phyloP scores from a whole-genome alignment of 2,113 vertebrate species.

The Siniperca chuatsi region DNA sequence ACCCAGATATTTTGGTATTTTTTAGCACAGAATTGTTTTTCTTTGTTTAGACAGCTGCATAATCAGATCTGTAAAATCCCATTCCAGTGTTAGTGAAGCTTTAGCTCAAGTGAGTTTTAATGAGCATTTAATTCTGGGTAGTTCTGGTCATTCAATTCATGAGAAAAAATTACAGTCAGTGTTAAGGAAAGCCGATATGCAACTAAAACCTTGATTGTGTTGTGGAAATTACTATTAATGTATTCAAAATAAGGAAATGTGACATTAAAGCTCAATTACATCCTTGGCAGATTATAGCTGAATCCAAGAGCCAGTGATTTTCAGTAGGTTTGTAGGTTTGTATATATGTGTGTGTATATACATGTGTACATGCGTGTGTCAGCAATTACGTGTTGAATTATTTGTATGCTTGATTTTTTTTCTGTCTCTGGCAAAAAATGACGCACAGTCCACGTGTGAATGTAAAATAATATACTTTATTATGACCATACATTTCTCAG shows the following conservation, averaged over 20 bases:
- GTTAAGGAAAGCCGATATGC: neutral
- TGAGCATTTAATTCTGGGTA: neutral
- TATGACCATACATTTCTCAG: constrained; percentile 79
- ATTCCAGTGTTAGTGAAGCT: neutral
- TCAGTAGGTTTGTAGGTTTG: too few relatives aligned
- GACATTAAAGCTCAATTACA: neutral
- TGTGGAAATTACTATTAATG: neutral
- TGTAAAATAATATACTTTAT: constrained; percentile 87
- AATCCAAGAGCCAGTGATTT: neutral
- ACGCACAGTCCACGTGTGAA: constrained; percentile 44
- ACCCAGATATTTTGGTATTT: neutral
- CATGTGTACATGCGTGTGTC: too few relatives aligned
- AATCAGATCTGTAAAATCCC: neutral
- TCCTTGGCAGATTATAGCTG: too few relatives aligned
- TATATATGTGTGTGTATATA: too few relatives aligned
- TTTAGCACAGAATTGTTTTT: neutral
- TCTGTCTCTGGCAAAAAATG: neutral
- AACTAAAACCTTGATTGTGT: neutral
- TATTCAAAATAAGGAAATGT: neutral
- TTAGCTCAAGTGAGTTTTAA: neutral
- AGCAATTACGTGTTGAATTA: too few relatives aligned
- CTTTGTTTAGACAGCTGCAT: neutral
- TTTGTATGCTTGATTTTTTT: too few relatives aligned
- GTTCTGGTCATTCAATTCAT: neutral
- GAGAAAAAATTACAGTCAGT: neutral